Evolutionary conservation across 2,797 vertebrate genomes (phyloP), one percentile per base, ranked within the genome.

Genomic region (Neomorphus geoffroyi): DNA sequence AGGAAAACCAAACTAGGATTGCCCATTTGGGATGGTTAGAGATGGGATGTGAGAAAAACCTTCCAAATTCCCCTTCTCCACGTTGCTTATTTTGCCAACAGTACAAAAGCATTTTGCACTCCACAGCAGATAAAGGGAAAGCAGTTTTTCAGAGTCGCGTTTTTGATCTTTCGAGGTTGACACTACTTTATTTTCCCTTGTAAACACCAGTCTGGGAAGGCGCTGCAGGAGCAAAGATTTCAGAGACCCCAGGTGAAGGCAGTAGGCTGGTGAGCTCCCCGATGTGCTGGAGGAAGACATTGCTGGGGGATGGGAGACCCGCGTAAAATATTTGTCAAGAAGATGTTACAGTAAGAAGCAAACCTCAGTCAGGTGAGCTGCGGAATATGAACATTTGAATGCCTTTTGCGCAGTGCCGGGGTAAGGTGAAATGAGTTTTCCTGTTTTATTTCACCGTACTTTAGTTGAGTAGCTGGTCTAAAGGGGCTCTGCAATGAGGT

Each of bases 11-110:
- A 86, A 56, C 28, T n/a, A 37, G 61, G 62, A 88, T 75, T 94
- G n/a, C 79, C 82, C 73, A 61, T 88, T 83, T 92, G 82, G 85
- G 65, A 51, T 83, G 65, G 80, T 84, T 95, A 35, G 67, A 94
- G 73, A 37, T 54, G 75, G 66, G 64, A 87, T 91, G 80, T 80
- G 86, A 96, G 92, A 94, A 95, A 26, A 26, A 56, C 51, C 78
- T 93, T 91, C 70, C 77, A 51, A 94, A 93, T 85, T 73, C 74
- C 84, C 35, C 61, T 75, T 75, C 70, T 94, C 56, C 62, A 0
- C 1, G 0, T 18, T 72, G 62, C 78, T 58, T 75, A 23, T 75
- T 94, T 85, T 92, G 84, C 74, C 45, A 33, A 12, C 58, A 81
- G 73, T 43, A 79, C 66, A 88, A 90, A 90, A 93, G 80, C 26